Evolutionary conservation across 1,140 invertebrate genomes (phyloP), one percentile per base, ranked within the genome.

Genomic region (Vanessa atalanta): DNA sequence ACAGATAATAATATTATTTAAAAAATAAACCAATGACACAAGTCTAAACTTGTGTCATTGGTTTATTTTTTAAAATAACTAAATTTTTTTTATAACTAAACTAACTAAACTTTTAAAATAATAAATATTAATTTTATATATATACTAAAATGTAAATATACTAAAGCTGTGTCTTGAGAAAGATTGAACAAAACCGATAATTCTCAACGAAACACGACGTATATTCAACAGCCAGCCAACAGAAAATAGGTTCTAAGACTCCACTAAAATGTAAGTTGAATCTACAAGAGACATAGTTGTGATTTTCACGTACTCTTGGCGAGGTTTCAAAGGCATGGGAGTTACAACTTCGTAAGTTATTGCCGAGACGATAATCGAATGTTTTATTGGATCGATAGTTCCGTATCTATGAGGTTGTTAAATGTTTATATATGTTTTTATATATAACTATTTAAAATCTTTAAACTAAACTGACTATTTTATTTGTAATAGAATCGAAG

Each of bases 231-330:
- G 71, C 51, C 75, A 70, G 47, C 61, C 66, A 77, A 73, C 75
- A 73, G 67, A 77, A 77, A 77, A 73, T 77, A 77, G 71, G 53
- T 72, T 64, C 67, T 65, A 70, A 66, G 64, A n/a, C 57, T 61
- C 64, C 63, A 65, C 68, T 77, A 65, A 65, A 77, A 75, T 53
- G 72, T 74, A 74, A 72, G 76, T 77, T 70, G 67, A 71, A 73
- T 70, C 63, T 76, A 76, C 50, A 55, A 79, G 73, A 76, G 53
- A 57, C 53, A 57, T 57, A 74, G 68, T 70, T 37, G 71, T 63
- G 74, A 79, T 79, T 76, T 79, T 73, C 77, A 79, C 77, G 77
- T 79, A 76, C 70, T 77, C 72, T 79, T 79, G 78, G 78, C 78
- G 74, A 63, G 64, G 64, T 57, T 79, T 79, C 78, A 79, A 75